Base-by-base conservation (phyloP, 1,140 invertebrate genomes). In the Bombus soroeensis region DNA sequence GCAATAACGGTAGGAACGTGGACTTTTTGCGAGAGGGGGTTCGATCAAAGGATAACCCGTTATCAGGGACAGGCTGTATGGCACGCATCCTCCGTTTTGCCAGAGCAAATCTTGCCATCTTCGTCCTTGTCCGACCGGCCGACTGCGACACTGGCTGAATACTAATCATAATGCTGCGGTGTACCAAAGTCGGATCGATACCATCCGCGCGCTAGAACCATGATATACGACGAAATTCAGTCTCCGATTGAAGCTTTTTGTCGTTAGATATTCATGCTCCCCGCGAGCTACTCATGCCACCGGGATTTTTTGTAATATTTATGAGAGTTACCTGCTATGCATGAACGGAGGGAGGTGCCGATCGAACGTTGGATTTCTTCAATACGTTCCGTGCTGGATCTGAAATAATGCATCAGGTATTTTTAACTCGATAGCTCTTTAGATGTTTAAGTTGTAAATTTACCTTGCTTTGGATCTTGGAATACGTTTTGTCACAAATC, bases 81-180 rank as follows among this genome's bases (percentile, higher is more conserved):
- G 47, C 76, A 32, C 68, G 59, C 79, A 86, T 74, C 78, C 71
- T 71, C 72, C 85, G 88, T 83, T 81, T 39, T n/a, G 64, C 57
- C 64, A 66, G 76, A 84, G 70, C 68, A 88, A 89, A 90, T 90
- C 88, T 90, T 88, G 81, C 72, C 59, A 81, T 80, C 74, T 41
- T 78, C 73, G 74, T 87, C 78, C 84, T 90, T 89, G 92, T 90
- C 89, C 92, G 93, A 93, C 91, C 90, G 88, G 86, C 89, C 88
- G 80, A 83, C 76, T 85, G 86, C 85, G 89, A 93, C 91, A 91
- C 89, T 81, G 92, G 83, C 93, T 82, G 93, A 92, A 94, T 94
- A 94, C 91, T 94, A 93, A 94, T 91, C 88, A 85, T 81, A 80
- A 91, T 85, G 84, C 89, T 91, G 92, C 89, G 91, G 90, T 92